Evolutionary conservation across 2,797 vertebrate genomes (phyloP), one percentile per base, ranked within the genome.

Genomic region (Coreius guichenoti): DNA sequence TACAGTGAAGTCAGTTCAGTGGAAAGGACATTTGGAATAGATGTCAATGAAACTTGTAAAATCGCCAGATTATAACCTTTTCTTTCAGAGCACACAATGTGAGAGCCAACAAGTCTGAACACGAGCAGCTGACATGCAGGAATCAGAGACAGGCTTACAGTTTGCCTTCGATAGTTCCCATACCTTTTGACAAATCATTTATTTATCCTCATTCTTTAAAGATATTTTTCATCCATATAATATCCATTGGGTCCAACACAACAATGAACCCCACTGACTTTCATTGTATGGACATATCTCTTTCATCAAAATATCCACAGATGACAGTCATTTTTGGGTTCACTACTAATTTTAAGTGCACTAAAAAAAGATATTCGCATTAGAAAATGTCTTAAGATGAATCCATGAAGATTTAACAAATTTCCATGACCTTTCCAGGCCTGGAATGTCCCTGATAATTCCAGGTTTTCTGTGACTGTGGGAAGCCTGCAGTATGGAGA

Each of bases 21-120:
- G n/a, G 51, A 63, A 74, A 36, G 26, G 12, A 47, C 39, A 63
- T n/a, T 74, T 82, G 13, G 9, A 82, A n/a, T 31, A 73, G 13
- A 63, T 63, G 39, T 17, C 5, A 51, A 49, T 65, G 3, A 16
- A 49, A 36, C 11, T 47, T 58, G n/a, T 19, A 31, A 73, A n/a
- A 26, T 45, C 13, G 1, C 5, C 9, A 81, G 67, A 81, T 56
- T 43, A 26, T 21, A 70, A 56, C 8, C 33, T 81, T 19, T 12
- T 81, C 5, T 47, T 74, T 63, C 43, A 36, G 43, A 16, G 26
- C 14, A 19, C 23, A 61, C 72, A 51, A 33, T 58, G 8, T 31
- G 39, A 51, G 17, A 63, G 43, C 31, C 29, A 75, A 39, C 81
- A 51, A 51, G 56, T 75, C 72, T 29, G 29, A 67, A 83, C 72